Evolutionary conservation across 1,140 invertebrate genomes (phyloP), one percentile per base, ranked within the genome.

Genomic region (Pogonomyrmex barbatus): DNA sequence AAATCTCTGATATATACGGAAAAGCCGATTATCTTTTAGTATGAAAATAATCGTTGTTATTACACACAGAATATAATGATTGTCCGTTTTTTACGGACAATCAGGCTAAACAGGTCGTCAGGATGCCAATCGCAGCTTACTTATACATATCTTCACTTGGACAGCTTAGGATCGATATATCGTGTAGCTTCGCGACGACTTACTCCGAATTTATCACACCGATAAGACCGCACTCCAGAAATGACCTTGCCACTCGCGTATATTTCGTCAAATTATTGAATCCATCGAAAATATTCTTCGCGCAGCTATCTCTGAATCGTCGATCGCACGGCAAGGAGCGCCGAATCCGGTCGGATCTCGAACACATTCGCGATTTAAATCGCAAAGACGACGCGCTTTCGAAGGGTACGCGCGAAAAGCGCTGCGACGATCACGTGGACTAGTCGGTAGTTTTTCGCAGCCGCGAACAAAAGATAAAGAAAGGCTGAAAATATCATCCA

Each of bases 401-500:
- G 50, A 30, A 36, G 45, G 33, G 47, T n/a, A 76, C 33, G 56
- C 58, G 58, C 56, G 45, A 63, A 77, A 65, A 52, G 33, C 14
- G 33, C 50, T 17, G 2, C 12, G 14, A 36, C 33, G 67, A 33
- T 52, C 73, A 67, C 45, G 47, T 85, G n/a, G 17, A 47, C 17
- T 14, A 50, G 78, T 54, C 39, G 78, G 17, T 47, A n/a, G 14
- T 10, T 76, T 76, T 81, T 58, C 12, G 39, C 9, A 73, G 24
- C 4, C 54, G 39, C 30, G 24, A 54, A 50, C 14, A 9, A 68
- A 50, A 63, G 60, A 82, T 52, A 75, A 82, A 84, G 36, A 45
- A 81, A 82, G 17, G 30, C 62, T 60, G 68, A 83, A 60, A 60
- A 83, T 83, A 83, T 75, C 78, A 65, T 71, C 50, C 78, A 81